Percentiles rank a stretch among this genome's conserved stretches.
Conservation (phyloP, 2,113 vertebrate genomes). For the Oplegnathus fasciatus region DNA sequence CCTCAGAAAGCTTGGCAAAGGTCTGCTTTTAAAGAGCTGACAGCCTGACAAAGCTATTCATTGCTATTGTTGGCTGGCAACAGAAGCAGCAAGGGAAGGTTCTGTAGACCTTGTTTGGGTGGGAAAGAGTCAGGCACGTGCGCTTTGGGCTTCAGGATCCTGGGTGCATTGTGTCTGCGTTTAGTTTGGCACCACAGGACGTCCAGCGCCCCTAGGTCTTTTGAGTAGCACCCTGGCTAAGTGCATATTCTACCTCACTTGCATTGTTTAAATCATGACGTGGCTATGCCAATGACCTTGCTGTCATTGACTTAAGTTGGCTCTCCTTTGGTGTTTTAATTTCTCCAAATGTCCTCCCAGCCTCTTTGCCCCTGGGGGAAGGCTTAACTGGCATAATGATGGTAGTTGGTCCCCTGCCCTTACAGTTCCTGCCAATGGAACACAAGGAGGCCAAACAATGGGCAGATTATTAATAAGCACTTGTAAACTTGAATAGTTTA, state of each 20-base stretch:
- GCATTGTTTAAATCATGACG: slow-evolving; percentile 54
- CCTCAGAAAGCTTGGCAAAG: slow-evolving; percentile 65
- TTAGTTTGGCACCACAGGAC: slow-evolving; percentile 49
- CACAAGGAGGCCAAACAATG: slow-evolving; percentile 65
- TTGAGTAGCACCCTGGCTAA: slow-evolving; percentile 27
- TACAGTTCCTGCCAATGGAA: slow-evolving; percentile 62
- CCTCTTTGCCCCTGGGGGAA: slow-evolving; percentile 23
- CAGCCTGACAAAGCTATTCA: slow-evolving; percentile 68
- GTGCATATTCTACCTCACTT: slow-evolving; percentile 31
- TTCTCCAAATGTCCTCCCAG: slow-evolving; percentile 48
- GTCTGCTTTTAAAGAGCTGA: slow-evolving; percentile 69
- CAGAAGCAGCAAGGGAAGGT: slow-evolving; percentile 53
- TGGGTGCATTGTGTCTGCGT: slow-evolving; percentile 60
- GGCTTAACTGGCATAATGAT: slow-evolving; percentile 69
- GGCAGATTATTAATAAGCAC: slow-evolving; percentile 69
- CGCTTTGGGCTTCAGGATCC: slow-evolving; percentile 40
- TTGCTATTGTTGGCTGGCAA: slow-evolving; percentile 64
- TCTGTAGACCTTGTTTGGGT: slow-evolving; percentile 56
- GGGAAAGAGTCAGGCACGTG: slow-evolving; percentile 49
- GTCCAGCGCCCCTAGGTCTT: not conserved
- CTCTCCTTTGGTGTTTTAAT: slow-evolving; percentile 56
- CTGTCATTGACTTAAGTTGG: slow-evolving; percentile 57
- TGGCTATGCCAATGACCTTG: slow-evolving; percentile 37
- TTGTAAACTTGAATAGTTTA: slow-evolving; percentile 56
- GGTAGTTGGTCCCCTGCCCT: slow-evolving; percentile 69